Evolutionary conservation across 2,797 vertebrate species (phyloP).

Genomic region (Microchirus variegatus): DNA sequence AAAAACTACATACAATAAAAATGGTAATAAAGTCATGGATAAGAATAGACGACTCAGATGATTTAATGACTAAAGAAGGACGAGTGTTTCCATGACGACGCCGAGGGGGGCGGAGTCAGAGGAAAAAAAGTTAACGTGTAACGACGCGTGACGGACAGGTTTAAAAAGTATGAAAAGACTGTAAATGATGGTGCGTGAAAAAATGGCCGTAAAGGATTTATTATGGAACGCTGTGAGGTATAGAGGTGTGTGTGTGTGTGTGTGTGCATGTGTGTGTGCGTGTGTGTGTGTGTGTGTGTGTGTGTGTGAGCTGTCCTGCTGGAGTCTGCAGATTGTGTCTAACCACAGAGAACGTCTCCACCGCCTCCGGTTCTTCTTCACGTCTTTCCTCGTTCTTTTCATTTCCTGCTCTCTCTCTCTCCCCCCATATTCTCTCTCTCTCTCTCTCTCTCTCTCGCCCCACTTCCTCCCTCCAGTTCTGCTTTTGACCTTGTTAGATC

Average conservation of each 20-base stretch:
- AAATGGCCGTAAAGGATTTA: not conserved
- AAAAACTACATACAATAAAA: too few relatives aligned
- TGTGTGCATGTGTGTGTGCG: too few relatives aligned
- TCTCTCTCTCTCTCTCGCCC: not conserved
- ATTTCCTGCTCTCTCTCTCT: conserved; percentile 1
- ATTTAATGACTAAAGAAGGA: too few relatives aligned
- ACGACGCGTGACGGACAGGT: too few relatives aligned
- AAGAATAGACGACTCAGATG: too few relatives aligned
- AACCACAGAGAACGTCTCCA: conserved; percentile 3
- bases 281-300: not conserved
- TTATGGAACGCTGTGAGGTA: not conserved
- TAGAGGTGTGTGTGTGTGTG: not conserved
- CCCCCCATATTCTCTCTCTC: not conserved
- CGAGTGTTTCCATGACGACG: too few relatives aligned
- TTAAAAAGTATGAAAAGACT: too few relatives aligned
- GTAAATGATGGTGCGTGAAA: too few relatives aligned
- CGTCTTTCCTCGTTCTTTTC: conserved; percentile 9
- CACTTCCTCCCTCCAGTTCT: conserved; percentile 34
- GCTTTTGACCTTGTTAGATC: conserved; percentile 65
- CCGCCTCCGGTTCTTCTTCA: conserved; percentile 6
- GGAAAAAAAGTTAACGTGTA: too few relatives aligned
- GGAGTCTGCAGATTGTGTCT: not conserved
- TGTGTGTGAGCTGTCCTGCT: too few relatives aligned
- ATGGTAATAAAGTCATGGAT: too few relatives aligned
- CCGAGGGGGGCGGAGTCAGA: too few relatives aligned